Base-by-base conservation (phyloP, 2,888 invertebrate genomes). In the Amiota communis region DNA sequence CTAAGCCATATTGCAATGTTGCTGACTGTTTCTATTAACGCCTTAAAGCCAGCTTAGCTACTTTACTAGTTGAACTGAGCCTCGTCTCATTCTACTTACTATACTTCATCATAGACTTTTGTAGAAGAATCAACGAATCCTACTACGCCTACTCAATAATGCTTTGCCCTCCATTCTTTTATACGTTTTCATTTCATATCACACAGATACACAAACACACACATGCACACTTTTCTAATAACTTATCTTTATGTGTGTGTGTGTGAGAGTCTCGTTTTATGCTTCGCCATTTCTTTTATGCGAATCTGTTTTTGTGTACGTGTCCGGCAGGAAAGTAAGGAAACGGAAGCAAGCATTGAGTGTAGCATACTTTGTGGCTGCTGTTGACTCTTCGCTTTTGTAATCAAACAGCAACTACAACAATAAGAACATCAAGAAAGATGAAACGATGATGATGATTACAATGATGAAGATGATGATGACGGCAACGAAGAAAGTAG, bases 281-380 rank as follows among this genome's bases (percentile, higher is more conserved):
- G 10, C 17, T 10, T 17, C 53, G 23, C 53, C 17, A 51, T 68
- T 64, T 47, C 64, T 61, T 67, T 63, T 72, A 59, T 59, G 61
- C 71, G 61, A 71, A 23, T 68, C 67, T 71, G 48, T 57, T n/a
- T 73, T 17, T 53, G 69, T 51, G 56, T 70, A 15, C 47, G 11
- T 71, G 69, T 63, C 48, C 67, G 57, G 61, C 53, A 13, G 8
- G 48, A 20, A 2, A 9, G 23, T 59, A 65, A 65, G 15, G 65
- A 65, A 65, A 65, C 48, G 65, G 48, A 65, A 65, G 47, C 46
- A 56, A n/a, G 17, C 23, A 64, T 47, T 36, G 46, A 36, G 17
- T 20, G 11, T 59, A 17, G 59, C 59, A 53, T 53, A 53, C 53
- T 53, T 36, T 59, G 59, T 59, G 59, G 15, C 10, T 20, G 59